Evolutionary conservation across 23 tunicate genomes (phyloP), one percentile per base, ranked within the genome.

Genomic region (Corella eumyota): DNA sequence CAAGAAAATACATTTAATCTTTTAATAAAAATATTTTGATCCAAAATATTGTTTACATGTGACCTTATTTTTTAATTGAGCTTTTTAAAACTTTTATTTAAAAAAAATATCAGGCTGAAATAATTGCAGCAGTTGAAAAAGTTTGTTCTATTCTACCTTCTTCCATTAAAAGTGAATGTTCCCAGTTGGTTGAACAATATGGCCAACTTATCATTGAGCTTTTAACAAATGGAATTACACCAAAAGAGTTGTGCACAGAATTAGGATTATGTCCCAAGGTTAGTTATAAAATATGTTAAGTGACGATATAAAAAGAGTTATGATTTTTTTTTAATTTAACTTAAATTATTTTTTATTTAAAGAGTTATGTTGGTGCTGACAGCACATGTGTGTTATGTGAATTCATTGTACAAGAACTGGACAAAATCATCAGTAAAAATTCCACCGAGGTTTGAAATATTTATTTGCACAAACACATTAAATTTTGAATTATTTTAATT

Each of bases 31-130:
- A n/a, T n/a, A n/a, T n/a, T n/a, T n/a, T n/a, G n/a, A n/a, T n/a
- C n/a, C n/a, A n/a, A n/a, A n/a, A n/a, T n/a, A n/a, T n/a, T n/a
- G n/a, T n/a, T n/a, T n/a, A n/a, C n/a, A n/a, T n/a, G n/a, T n/a
- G n/a, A n/a, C n/a, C n/a, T n/a, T n/a, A n/a, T n/a, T n/a, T n/a
- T n/a, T n/a, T n/a, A n/a, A n/a, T n/a, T n/a, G n/a, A n/a, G n/a
- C n/a, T n/a, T n/a, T n/a, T n/a, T n/a, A n/a, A n/a, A n/a, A n/a
- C n/a, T n/a, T n/a, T n/a, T n/a, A n/a, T n/a, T n/a, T n/a, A n/a
- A n/a, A n/a, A n/a, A n/a, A n/a, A n/a, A n/a, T n/a, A n/a, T n/a
- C 66, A 86, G 95, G 46, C 69, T 34, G 95, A 86, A 50, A 75
- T 86, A 4, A 23, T 60, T 5, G 69, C 68, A 25, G 79, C 80